Conservation (phyloP, 2,797 vertebrate species). For the Falco biarmicus region DNA sequence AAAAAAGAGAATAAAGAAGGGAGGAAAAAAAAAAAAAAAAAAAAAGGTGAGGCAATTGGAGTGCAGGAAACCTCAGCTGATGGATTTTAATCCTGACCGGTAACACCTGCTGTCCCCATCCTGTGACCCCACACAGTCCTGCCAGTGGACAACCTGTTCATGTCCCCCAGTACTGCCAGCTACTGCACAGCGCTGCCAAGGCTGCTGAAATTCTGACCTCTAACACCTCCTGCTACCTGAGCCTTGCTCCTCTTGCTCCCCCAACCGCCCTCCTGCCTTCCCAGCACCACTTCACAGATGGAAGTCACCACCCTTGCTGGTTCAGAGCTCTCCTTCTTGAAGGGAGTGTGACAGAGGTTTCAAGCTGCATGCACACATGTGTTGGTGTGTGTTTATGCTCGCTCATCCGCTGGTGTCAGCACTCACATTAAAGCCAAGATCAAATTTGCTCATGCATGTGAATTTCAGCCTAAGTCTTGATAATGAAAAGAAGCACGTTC, state of each 20-base stretch:
- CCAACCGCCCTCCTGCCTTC: neutral
- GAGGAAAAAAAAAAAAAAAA: too few species aligned
- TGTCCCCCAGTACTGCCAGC: neutral
- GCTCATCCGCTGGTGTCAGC: neutral
- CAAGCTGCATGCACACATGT: fast-evolving
- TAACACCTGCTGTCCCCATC: conserved; percentile 51
- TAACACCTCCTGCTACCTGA: neutral
- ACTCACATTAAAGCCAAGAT: neutral
- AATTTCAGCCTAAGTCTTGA: neutral
- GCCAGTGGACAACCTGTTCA: neutral
- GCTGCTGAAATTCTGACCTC: neutral
- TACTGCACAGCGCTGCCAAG: conserved; percentile 1
- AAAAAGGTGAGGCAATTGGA: neutral
- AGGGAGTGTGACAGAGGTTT: neutral
- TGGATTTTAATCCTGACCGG: neutral
- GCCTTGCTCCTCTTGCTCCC: neutral
- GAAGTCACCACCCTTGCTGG: neutral
- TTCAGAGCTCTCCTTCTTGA: neutral
- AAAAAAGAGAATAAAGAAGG: neutral
- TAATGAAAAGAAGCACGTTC: neutral
- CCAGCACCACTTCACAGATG: neutral
- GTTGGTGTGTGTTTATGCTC: too few species aligned
- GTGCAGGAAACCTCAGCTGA: conserved; percentile 18
- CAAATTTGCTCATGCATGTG: neutral
- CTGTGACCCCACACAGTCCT: neutral